Base-by-base conservation (phyloP, 2,888 invertebrate genomes). In the Mimachlamys varia region DNA sequence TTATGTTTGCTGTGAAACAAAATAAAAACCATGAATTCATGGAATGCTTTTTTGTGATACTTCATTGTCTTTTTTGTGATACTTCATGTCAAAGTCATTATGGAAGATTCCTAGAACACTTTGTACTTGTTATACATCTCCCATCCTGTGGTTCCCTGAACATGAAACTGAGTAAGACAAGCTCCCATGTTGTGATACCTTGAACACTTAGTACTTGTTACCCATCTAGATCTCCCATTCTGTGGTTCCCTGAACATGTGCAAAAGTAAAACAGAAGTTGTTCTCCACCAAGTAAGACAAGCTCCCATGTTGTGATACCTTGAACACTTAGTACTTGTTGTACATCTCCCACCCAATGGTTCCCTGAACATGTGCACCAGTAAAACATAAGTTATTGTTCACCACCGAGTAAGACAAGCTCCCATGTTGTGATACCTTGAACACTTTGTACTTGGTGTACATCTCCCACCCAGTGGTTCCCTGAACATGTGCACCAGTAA, bases 401-500 rank as follows among this genome's bases (percentile, higher is more conserved):
- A 4, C n/a, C n/a, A 17, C 15, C 22, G 58, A 62, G 22, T 7
- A 62, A 22, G 15, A 62, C 62, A 22, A 62, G 15, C 62, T 62
- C 76, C 76, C 33, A 76, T 33, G 10, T 33, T 33, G 76, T 76
- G 76, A 76, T 33, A 7, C 76, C 17, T 13, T 76, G 76, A 76
- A 76, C 76, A 76, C 27, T 76, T 33, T 33, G 76, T 76, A 44
- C 44, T 7, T 44, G 44, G 0, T 58, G 58, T 19, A 58, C 58
- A 58, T 76, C 76, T 76, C 76, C 76, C 22, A 76, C 27, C 76
- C 76, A 7, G 76, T 76, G 76, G 27, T 12, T 76, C 27, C 33
- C 12, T 76, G 76, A 76, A 76, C 76, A 76, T 76, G 76, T 76
- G 76, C 76, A 76, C 22, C 22, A 22, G 76, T 76, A 76, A 76